These are phyloP conservation scores for Melozone crissalis DNA, from an alignment of 2,113 vertebrate species.

Conservation along the genomic window DNA sequence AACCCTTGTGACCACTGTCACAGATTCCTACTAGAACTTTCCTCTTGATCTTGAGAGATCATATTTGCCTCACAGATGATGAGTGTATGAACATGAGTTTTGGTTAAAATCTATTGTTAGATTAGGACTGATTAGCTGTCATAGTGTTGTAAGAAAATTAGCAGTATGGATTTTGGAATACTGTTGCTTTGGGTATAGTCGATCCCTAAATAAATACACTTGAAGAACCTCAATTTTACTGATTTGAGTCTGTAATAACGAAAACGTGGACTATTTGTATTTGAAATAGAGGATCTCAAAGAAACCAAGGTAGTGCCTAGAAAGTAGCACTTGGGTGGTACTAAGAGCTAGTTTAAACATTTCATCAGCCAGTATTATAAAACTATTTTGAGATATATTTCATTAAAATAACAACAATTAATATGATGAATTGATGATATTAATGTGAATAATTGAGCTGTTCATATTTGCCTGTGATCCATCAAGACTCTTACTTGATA, in stretches of 20 bases:
- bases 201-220: background rate
- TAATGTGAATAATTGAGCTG: background rate
- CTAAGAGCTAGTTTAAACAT: background rate
- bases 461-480: background rate
- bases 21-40: background rate
- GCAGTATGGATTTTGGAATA: background rate
- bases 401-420: background rate
- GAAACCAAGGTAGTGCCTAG: background rate
- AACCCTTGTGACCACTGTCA: no score
- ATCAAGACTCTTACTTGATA: background rate
- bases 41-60: background rate
- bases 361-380: background rate
- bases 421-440: background rate
- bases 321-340: background rate
- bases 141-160: background rate
- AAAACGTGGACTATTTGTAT: background rate
- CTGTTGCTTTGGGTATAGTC: accelerated
- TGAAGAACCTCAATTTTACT: background rate
- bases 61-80: background rate
- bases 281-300: background rate
- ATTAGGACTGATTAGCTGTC: background rate
- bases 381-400: background rate
- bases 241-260: background rate
- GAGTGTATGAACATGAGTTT: background rate
- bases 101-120: background rate